Conservation (phyloP, 2,113 vertebrate genomes). For the Opisthocomus hoazin region DNA sequence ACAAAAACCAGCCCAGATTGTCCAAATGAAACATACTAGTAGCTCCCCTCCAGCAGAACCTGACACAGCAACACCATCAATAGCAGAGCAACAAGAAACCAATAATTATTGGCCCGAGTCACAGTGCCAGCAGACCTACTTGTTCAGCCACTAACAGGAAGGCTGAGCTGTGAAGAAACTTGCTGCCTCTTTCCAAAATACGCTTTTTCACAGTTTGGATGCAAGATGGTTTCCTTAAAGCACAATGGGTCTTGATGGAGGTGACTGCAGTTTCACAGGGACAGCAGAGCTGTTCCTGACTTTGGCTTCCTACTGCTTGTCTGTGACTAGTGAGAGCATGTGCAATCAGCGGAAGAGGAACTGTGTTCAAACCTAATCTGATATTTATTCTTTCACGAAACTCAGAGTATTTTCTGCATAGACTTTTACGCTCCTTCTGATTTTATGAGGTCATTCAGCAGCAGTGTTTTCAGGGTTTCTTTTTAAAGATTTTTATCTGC, state of each 20-base stretch:
- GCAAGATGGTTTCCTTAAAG: background rate
- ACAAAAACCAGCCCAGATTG: background rate
- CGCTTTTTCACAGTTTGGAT: fast-evolving
- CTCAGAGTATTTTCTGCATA: background rate
- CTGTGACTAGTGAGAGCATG: background rate
- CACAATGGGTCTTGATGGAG: background rate
- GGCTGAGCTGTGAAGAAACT: background rate
- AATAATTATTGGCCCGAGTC: background rate
- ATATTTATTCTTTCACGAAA: background rate
- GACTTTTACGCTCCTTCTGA: background rate
- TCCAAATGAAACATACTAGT: background rate
- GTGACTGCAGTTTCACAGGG: background rate
- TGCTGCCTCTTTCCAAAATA: background rate
- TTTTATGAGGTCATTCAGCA: background rate
- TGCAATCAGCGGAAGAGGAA: background rate
- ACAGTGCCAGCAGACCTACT: background rate
- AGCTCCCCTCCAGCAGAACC: background rate
- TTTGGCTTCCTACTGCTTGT: background rate
- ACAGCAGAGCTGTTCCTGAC: background rate
- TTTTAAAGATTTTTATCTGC: background rate
- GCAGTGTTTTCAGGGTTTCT: background rate
- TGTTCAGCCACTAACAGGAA: background rate
- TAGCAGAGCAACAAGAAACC: background rate
- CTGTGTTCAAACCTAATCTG: background rate
- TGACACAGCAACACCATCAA: background rate